These are phyloP conservation scores for Loxodonta africana DNA, from an alignment of 2,113 vertebrate species.

Conservation along the genomic window DNA sequence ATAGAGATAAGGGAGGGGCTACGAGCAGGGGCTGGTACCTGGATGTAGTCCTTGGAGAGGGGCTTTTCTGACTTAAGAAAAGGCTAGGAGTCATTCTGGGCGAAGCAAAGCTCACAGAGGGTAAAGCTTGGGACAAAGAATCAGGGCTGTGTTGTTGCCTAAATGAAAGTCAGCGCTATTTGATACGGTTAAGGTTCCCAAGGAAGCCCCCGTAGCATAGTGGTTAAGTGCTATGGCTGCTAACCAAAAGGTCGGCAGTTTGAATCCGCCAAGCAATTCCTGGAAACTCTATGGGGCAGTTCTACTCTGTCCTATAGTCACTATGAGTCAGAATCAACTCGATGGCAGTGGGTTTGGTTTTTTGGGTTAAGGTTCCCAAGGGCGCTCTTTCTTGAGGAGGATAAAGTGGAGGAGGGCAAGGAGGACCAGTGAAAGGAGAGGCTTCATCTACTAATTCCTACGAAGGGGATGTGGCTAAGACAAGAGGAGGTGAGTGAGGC, in stretches of 20 bases:
- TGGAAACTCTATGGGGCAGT: no score
- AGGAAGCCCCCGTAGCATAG: no score
- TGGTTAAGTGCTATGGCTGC: no score
- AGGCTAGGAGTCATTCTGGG: not conserved
- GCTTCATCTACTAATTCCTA: not conserved
- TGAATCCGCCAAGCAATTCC: no score
- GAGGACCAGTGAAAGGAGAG: not conserved
- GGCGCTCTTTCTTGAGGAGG: not conserved
- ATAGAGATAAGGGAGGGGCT: not conserved
- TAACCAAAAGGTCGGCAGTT: no score
- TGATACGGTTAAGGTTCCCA: not conserved
- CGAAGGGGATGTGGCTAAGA: not conserved
- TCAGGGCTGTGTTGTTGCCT: not conserved
- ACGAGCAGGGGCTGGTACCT: rapidly evolving
- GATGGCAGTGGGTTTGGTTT: no score
- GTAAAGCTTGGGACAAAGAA: not conserved
- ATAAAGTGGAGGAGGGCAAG: not conserved
- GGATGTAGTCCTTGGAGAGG: not conserved
- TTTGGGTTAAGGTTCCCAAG: not conserved
- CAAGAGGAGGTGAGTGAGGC: not conserved
- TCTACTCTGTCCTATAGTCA: no score
- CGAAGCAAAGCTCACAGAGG: not conserved
- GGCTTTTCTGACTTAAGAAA: not conserved
- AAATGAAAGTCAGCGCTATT: not conserved
- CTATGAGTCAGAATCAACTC: no score